These are phyloP conservation scores for Linepithema humile DNA, from an alignment of 1,140 invertebrate genomes.

Conservation along the genomic window DNA sequence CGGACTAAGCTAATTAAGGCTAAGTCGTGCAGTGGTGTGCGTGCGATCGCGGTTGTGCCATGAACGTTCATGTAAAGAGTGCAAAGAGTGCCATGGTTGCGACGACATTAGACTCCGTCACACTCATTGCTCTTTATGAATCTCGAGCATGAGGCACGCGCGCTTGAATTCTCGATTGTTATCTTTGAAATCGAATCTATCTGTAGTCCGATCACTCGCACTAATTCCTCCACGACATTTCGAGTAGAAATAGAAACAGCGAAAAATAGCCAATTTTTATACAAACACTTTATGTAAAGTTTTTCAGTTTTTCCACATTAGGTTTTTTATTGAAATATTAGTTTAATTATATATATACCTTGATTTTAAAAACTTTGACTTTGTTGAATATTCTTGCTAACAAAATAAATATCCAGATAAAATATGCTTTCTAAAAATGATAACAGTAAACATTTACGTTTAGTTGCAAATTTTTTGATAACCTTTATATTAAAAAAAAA, in stretches of 20 bases:
- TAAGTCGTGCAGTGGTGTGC: slow-evolving; percentile 63
- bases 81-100: slow-evolving; percentile 11
- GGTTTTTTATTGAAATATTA: neutral
- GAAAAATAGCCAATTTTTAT: neutral
- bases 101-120: slow-evolving; percentile 45
- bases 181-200: slow-evolving; percentile 41
- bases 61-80: slow-evolving; percentile 26
- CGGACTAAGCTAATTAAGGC: slow-evolving; percentile 75
- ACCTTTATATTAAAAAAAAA: no score
- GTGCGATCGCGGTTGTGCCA: slow-evolving; percentile 13
- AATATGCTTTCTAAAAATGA: neutral
- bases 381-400: neutral
- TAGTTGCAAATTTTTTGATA: no score
- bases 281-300: neutral
- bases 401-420: neutral
- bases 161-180: slow-evolving; percentile 59
- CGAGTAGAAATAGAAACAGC: neutral
- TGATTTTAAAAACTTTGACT: neutral
- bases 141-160: slow-evolving; percentile 28
- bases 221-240: slow-evolving; percentile 12
- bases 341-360: neutral
- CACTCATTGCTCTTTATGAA: slow-evolving; percentile 62
- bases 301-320: neutral
- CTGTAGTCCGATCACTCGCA: neutral
- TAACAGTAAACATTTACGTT: neutral